A percentile compares a stretch with the other conserved stretches of the same genome.
Evolutionary conservation across 2,888 invertebrate genomes (phyloP).

Genomic region (Callosobruchus maculatus): DNA sequence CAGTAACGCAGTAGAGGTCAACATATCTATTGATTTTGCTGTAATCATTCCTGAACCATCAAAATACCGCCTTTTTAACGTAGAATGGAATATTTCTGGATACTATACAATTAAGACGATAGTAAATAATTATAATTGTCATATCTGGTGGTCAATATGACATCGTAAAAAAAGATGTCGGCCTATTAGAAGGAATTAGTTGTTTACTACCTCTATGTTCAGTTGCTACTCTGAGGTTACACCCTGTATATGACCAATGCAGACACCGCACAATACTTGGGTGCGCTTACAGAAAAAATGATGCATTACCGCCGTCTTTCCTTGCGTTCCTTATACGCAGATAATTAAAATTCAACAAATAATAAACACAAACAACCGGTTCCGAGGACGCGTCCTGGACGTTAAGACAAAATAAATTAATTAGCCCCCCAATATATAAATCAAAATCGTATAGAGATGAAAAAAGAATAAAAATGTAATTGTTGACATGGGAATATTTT

Average conservation of each 20-base stretch:
- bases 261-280: background rate
- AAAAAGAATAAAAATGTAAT: background rate
- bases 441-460: background rate
- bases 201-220: too few relatives aligned
- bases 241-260: background rate
- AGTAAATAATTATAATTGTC: too few relatives aligned
- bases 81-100: too few relatives aligned
- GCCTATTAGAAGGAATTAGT: too few relatives aligned
- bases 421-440: background rate
- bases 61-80: too few relatives aligned
- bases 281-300: background rate
- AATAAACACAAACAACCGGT: background rate
- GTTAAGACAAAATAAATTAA: background rate
- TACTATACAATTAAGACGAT: too few relatives aligned
- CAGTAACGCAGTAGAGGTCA: too few relatives aligned
- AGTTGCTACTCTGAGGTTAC: background rate
- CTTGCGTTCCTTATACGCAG: background rate
- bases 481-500: background rate
- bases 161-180: too few relatives aligned
- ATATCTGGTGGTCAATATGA: too few relatives aligned
- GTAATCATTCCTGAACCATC: too few relatives aligned
- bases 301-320: background rate
- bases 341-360: background rate
- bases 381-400: background rate
- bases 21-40: too few relatives aligned